phyloP scores from a whole-genome alignment of 2,888 invertebrate genomes.

The Phrixothrix hirtus region DNA sequence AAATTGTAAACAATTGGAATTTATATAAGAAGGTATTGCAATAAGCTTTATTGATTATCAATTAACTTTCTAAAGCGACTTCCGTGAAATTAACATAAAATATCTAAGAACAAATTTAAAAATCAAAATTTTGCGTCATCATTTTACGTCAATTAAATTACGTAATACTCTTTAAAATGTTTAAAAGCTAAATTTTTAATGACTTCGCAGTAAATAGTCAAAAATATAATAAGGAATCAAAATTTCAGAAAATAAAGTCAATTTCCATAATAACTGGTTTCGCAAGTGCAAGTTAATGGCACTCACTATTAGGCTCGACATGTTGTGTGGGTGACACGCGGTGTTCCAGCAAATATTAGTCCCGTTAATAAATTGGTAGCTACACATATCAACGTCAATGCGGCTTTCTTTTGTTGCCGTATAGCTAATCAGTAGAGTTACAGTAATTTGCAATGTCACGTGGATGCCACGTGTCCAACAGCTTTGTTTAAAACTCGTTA shows the following conservation, averaged over 20 bases:
- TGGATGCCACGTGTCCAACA: slow-evolving; percentile 50
- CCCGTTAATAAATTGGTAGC: slow-evolving; percentile 56
- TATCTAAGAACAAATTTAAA: too few species aligned
- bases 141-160: too few species aligned
- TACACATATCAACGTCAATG: slow-evolving; percentile 57
- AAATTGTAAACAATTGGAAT: too few species aligned
- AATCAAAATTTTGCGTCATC: too few species aligned
- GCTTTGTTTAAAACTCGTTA: slow-evolving; percentile 54
- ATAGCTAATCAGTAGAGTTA: slow-evolving; percentile 51
- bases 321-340: slow-evolving; percentile 42
- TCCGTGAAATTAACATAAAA: too few species aligned
- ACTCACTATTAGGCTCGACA: slow-evolving; percentile 47
- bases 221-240: too few species aligned
- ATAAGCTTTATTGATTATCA: too few species aligned
- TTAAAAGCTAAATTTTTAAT: too few species aligned
- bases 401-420: slow-evolving; percentile 51
- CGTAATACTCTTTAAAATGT: too few species aligned
- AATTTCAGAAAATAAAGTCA: slow-evolving; percentile 28
- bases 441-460: slow-evolving; percentile 54
- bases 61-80: too few species aligned
- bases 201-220: too few species aligned
- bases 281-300: slow-evolving; percentile 48
- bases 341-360: slow-evolving; percentile 46
- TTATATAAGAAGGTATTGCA: too few species aligned
- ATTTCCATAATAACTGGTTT: slow-evolving; percentile 41